These are phyloP conservation scores for Pachyuromys duprasi DNA, from an alignment of 2,797 vertebrate genomes.

Conservation along the genomic window DNA sequence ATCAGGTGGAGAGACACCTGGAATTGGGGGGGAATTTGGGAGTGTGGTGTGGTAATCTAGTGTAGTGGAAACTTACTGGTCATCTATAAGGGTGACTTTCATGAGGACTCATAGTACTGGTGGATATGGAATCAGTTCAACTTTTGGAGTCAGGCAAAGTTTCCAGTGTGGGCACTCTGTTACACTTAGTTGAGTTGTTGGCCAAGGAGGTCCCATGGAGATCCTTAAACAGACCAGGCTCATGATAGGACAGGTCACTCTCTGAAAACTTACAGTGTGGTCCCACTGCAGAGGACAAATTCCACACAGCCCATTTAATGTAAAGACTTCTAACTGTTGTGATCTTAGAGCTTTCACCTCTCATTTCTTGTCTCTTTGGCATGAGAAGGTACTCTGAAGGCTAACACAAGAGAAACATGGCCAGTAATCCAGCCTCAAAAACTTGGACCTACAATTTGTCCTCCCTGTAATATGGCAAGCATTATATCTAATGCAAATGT, in stretches of 20 bases:
- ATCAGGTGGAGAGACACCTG: not conserved
- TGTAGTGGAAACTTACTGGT: not conserved
- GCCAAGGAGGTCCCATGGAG: not conserved
- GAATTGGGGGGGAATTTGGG: not conserved
- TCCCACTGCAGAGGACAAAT: not conserved
- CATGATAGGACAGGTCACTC: not conserved
- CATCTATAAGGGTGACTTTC: not conserved
- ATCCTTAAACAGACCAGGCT: not conserved
- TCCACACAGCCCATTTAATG: not conserved
- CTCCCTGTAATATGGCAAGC: not conserved
- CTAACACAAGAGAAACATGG: not conserved
- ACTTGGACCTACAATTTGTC: not conserved
- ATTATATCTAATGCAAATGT: not conserved
- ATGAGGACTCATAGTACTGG: not conserved
- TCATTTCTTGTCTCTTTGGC: not conserved
- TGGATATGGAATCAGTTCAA: not conserved
- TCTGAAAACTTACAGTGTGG: not conserved
- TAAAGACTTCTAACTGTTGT: not conserved
- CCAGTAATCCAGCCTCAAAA: not conserved
- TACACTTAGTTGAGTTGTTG: not conserved
- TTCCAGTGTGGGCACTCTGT: not conserved
- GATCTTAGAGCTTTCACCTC: not conserved
- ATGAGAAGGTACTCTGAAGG: not conserved
- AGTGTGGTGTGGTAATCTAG: not conserved
- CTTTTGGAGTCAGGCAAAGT: not conserved